These are phyloP conservation scores for Danaus melanippus DNA, from an alignment of 1,140 invertebrate genomes.

Conservation along the genomic window DNA sequence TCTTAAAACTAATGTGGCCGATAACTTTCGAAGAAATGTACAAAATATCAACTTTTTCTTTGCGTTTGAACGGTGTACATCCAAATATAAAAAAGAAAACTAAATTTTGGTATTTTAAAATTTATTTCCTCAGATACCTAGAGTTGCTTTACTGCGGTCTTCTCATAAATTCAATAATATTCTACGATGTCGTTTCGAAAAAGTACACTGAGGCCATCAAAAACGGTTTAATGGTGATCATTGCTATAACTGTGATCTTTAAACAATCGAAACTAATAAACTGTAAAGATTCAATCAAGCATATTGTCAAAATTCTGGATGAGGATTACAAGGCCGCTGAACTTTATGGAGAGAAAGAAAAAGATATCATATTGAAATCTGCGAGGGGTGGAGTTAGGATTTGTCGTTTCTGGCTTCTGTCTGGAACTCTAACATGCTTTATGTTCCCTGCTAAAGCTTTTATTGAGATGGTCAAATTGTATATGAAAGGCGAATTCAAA, in stretches of 20 bases:
- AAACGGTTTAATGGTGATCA: slow-evolving; percentile 31
- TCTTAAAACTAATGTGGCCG: slow-evolving; percentile 1
- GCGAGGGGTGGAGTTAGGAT: slow-evolving; percentile 23
- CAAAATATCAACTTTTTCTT: slow-evolving; percentile 19
- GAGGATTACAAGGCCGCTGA: slow-evolving; percentile 20
- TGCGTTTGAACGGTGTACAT: slow-evolving; percentile 26
- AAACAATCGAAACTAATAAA: slow-evolving; percentile 24
- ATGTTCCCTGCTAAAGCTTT: slow-evolving; percentile 30
- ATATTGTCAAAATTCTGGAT: slow-evolving; percentile 26
- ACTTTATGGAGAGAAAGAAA: slow-evolving; percentile 17
- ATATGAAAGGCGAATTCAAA: slow-evolving; percentile 23
- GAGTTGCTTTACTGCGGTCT: slow-evolving; percentile 16
- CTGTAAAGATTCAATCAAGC: slow-evolving; percentile 12
- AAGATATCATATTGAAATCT: slow-evolving; percentile 24
- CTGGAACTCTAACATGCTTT: slow-evolving; percentile 5
- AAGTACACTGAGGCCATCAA: slow-evolving; percentile 33
- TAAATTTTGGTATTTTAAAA: slow-evolving; percentile 22
- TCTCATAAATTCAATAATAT: slow-evolving; percentile 28
- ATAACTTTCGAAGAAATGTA: slow-evolving; percentile 28
- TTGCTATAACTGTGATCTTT: slow-evolving; percentile 28
- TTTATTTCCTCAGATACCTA: slow-evolving; percentile 16
- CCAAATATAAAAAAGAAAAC: slow-evolving; percentile 16
- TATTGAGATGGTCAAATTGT: slow-evolving; percentile 23
- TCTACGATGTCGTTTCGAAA: slow-evolving; percentile 24
- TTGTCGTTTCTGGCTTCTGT: slow-evolving; percentile 24